A percentile compares a stretch with the other conserved stretches of the same genome.
Conservation (phyloP, 1,140 invertebrate species). For the Melitaea cinxia region DNA sequence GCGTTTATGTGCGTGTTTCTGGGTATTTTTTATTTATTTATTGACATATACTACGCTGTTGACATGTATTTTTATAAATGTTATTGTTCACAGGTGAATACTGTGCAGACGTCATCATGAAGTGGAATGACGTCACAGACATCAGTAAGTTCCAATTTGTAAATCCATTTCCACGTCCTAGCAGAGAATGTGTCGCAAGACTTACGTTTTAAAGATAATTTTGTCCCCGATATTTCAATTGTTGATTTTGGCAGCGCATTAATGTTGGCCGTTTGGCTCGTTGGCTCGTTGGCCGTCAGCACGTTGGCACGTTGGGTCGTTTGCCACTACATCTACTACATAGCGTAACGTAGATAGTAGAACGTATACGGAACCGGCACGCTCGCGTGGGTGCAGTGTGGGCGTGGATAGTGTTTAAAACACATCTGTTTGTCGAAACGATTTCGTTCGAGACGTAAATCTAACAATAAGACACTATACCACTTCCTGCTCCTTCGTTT, state of each 20-base stretch:
- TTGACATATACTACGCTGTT: too few relatives aligned
- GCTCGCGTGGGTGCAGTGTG: slow-evolving; percentile 2
- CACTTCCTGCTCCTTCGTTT: neutral
- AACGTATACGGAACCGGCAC: slow-evolving; percentile 1
- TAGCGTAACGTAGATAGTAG: neutral
- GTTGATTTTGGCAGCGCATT: slow-evolving; percentile 13
- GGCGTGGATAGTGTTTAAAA: slow-evolving; percentile 7
- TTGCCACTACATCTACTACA: slow-evolving; percentile 1
- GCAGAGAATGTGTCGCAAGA: neutral
- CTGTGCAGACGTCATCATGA: slow-evolving; percentile 76
- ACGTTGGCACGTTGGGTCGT: neutral
- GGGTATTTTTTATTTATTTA: too few relatives aligned
- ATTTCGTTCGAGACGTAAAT: slow-evolving; percentile 8
- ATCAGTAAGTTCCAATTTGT: slow-evolving; percentile 60
- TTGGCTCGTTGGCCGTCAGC: neutral
- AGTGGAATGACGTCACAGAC: slow-evolving; percentile 77
- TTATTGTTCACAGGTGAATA: slow-evolving; percentile 65
- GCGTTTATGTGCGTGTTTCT: too few relatives aligned
- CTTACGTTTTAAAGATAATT: neutral
- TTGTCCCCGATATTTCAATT: slow-evolving; percentile 1
- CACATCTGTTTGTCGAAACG: slow-evolving; percentile 10
- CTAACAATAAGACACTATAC: slow-evolving; percentile 6
- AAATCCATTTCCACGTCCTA: neutral
- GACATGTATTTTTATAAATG: neutral
- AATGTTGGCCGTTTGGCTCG: slow-evolving; percentile 3